Evolutionary conservation across 2,888 invertebrate species (phyloP).

Genomic region (Prenolepis imparis): DNA sequence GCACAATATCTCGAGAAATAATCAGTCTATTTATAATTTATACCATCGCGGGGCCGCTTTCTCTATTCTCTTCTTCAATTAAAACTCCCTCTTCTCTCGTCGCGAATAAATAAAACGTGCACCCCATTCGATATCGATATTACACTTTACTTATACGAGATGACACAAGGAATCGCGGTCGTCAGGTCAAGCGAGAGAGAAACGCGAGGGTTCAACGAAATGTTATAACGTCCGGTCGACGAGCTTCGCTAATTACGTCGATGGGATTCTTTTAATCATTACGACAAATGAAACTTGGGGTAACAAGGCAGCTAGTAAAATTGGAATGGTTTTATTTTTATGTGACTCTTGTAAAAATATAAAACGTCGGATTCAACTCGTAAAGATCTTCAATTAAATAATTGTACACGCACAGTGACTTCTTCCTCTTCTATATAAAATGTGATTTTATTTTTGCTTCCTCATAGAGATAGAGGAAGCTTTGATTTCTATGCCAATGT

Average conservation of each 20-base stretch:
- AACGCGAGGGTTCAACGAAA: conserved; percentile 38
- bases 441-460: background rate
- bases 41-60: background rate
- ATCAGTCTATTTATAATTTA: conserved; percentile 40
- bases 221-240: conserved; percentile 21
- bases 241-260: conserved; percentile 5
- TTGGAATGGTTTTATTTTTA: conserved; percentile 11
- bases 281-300: background rate
- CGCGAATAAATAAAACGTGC: background rate
- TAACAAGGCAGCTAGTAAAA: background rate
- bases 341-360: background rate
- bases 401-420: background rate
- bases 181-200: background rate
- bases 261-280: conserved; percentile 8
- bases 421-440: background rate
- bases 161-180: conserved; percentile 19
- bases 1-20: conserved; percentile 12
- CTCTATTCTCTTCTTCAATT: conserved; percentile 25
- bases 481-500: no score
- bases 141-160: background rate
- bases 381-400: background rate
- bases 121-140: background rate
- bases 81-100: background rate
- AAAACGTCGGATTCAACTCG: background rate
- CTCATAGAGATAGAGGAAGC: no score